Conservation (phyloP, 1,140 invertebrate species). For the Solen grandis region DNA sequence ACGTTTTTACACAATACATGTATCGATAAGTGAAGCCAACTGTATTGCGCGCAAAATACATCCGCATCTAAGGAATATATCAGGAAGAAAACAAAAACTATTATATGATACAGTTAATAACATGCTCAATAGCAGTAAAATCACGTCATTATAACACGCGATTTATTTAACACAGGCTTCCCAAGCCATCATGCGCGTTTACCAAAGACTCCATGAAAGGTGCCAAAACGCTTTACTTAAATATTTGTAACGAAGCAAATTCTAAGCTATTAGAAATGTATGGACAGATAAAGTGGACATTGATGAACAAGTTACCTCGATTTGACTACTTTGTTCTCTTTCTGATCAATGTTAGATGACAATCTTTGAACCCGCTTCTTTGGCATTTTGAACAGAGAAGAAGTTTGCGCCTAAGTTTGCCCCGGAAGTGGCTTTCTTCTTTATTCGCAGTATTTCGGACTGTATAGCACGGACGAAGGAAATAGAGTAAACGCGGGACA, state of each 20-base stretch:
- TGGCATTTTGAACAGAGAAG: conserved; percentile 44
- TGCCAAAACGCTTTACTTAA: not conserved
- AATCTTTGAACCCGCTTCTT: conserved; percentile 51
- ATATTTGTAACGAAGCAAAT: not conserved
- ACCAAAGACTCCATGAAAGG: not conserved
- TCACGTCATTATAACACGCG: not conserved
- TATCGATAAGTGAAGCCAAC: not conserved
- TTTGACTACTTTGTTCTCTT: conserved; percentile 55
- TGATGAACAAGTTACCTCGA: conserved; percentile 45
- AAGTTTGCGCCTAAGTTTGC: conserved; percentile 41
- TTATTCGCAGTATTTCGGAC: conserved; percentile 12
- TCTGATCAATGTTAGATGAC: conserved; percentile 30
- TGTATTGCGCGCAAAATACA: too few relatives aligned
- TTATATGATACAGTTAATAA: too few relatives aligned
- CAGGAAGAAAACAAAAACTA: too few relatives aligned
- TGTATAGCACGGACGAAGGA: too few relatives aligned
- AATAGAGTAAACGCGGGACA: too few relatives aligned
- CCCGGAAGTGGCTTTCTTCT: conserved; percentile 46
- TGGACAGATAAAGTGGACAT: not conserved
- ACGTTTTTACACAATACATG: not conserved
- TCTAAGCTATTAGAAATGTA: not conserved
- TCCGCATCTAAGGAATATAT: too few relatives aligned
- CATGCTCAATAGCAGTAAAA: not conserved
- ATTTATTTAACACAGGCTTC: not conserved
- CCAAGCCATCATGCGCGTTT: not conserved